Conservation (phyloP, 1,140 invertebrate genomes). For the Conus betulinus region DNA sequence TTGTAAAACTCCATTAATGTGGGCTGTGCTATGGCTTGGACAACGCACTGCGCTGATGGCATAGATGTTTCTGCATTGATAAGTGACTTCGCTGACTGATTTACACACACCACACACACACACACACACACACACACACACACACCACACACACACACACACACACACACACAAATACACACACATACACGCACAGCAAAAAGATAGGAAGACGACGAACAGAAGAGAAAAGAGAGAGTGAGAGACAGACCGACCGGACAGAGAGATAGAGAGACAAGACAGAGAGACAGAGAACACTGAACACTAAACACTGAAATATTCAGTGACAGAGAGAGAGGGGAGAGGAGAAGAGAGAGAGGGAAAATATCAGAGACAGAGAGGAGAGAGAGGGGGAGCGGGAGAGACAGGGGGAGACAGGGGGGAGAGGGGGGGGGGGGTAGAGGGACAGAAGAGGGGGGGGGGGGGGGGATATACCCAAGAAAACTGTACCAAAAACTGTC, state of each 20-base stretch:
- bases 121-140: conserved; percentile 17
- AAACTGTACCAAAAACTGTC: neutral
- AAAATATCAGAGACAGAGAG: no score
- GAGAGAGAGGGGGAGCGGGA: neutral
- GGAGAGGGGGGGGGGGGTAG: no score
- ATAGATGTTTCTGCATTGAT: neutral
- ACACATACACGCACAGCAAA: no score
- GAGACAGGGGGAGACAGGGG: no score
- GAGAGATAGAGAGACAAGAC: no score
- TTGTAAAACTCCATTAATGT: neutral
- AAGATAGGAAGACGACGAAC: no score
- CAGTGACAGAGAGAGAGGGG: neutral
- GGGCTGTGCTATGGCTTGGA: neutral
- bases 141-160: conserved; percentile 23
- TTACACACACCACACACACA: conserved; percentile 17
- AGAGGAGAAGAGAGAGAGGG: no score
- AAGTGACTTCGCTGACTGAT: neutral
- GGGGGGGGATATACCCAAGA: neutral
- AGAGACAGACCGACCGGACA: no score
- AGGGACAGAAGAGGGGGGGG: no score
- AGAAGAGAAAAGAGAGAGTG: no score
- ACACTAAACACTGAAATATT: neutral
- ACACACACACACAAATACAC: neutral
- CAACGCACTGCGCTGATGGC: neutral
- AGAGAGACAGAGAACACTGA: no score